Evolutionary conservation across 2,797 vertebrate species (phyloP).

Genomic region (Chrysocyon brachyurus): DNA sequence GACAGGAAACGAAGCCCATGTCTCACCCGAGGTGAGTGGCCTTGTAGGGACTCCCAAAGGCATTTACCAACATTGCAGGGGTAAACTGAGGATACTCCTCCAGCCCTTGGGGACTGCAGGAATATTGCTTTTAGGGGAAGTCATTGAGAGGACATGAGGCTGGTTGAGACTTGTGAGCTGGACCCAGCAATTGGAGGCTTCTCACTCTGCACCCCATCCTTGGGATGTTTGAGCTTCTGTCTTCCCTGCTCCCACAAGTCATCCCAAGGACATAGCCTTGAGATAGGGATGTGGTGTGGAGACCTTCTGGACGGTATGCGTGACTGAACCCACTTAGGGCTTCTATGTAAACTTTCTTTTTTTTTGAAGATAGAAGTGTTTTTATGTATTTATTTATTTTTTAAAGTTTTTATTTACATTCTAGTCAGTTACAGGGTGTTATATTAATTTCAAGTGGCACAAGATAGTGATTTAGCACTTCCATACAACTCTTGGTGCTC

Average conservation of each 20-base stretch:
- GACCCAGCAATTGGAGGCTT: background rate
- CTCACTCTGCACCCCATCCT: background rate
- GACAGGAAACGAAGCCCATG: background rate
- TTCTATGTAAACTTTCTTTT: background rate
- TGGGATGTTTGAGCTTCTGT: rapidly evolving
- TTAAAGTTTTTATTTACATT: background rate
- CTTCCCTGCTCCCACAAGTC: background rate
- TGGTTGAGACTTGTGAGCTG: background rate
- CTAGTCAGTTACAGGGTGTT: background rate
- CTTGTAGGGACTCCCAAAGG: background rate
- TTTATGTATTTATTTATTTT: background rate
- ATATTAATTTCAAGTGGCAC: background rate
- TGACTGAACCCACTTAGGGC: background rate
- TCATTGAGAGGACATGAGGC: background rate
- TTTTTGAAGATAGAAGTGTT: background rate
- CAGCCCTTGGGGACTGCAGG: background rate
- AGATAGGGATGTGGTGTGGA: background rate
- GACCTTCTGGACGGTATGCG: too few species aligned
- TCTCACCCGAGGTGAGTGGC: background rate
- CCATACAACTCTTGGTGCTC: rapidly evolving
- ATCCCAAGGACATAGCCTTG: background rate
- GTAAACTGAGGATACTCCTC: background rate
- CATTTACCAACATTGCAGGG: background rate
- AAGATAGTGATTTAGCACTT: background rate
- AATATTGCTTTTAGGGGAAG: background rate